A percentile compares a stretch with the other conserved stretches of the same genome.
phyloP scores from a whole-genome alignment of 2,888 invertebrate genomes.

The Pseudococcus jackbeardsleyi region DNA sequence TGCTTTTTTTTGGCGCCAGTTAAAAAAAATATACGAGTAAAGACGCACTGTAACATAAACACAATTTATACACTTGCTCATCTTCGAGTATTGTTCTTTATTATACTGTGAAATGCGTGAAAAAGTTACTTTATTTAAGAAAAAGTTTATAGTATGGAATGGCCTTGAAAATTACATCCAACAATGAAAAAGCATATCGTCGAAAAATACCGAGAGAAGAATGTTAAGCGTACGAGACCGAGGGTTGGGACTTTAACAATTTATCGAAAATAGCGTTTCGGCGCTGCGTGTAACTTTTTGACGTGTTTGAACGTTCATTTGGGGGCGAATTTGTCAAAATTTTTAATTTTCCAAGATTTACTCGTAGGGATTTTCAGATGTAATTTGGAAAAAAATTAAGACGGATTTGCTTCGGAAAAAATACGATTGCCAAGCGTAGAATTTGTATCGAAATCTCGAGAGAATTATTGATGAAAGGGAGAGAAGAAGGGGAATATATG shows the following conservation, averaged over 20 bases:
- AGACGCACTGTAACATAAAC: neutral
- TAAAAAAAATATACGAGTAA: neutral
- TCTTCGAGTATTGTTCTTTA: neutral
- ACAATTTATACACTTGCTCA: neutral
- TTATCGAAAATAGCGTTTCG: neutral
- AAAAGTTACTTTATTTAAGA: neutral
- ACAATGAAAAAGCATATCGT: neutral
- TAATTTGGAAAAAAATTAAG: too few species aligned
- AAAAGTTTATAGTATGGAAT: neutral
- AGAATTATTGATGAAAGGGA: too few species aligned
- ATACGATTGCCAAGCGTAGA: too few species aligned
- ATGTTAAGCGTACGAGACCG: neutral
- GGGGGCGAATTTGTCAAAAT: too few species aligned
- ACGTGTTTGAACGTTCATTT: too few species aligned
- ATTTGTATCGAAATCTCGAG: too few species aligned
- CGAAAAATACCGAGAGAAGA: neutral
- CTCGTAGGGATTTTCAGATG: too few species aligned
- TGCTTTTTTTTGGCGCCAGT: constrained; percentile 8
- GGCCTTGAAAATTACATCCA: neutral
- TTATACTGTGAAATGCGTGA: neutral
- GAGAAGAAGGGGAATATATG: too few species aligned
- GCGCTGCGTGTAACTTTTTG: neutral
- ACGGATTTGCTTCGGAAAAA: too few species aligned
- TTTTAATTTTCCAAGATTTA: too few species aligned
- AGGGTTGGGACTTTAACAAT: neutral